Conservation (phyloP, 2,797 vertebrate genomes). For the Ptychobarbus kaznakovi region DNA sequence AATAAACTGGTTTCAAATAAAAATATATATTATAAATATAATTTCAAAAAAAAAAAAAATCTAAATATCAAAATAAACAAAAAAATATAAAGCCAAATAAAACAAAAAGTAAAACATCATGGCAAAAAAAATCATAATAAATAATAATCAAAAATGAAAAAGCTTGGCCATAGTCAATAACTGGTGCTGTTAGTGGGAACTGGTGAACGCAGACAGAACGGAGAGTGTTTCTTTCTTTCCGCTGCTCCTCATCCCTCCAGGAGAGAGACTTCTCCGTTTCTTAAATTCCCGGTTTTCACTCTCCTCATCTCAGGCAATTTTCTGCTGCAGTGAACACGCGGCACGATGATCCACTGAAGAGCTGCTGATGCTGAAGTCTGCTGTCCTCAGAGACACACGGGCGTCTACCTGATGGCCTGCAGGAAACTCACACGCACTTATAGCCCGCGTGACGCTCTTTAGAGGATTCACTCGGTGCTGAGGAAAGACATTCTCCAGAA, state of each 20-base stretch:
- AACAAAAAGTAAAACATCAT: no score
- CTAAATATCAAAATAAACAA: no score
- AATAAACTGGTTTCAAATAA: not conserved
- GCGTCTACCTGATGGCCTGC: constrained; percentile 24
- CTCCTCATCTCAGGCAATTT: constrained; percentile 74
- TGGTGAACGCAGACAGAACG: not conserved
- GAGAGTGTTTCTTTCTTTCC: not conserved
- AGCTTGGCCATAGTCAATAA: not conserved
- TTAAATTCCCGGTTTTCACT: constrained; percentile 50
- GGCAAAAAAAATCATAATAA: no score
- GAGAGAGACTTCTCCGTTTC: constrained; percentile 42
- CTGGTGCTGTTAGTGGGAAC: not conserved
- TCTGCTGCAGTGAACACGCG: constrained; percentile 76
- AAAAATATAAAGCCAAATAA: no score
- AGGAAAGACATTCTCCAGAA: not conserved
- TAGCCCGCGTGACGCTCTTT: not conserved
- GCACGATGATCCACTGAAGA: constrained; percentile 72
- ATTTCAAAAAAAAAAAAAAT: no score
- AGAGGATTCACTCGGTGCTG: not conserved
- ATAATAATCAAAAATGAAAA: not conserved
- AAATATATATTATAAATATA: no score
- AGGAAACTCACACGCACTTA: not conserved
- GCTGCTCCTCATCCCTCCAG: constrained; percentile 23
- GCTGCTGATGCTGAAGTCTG: constrained; percentile 66
- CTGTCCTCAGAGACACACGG: constrained; percentile 59